Percentiles rank a stretch among this genome's conserved stretches.
These are phyloP conservation scores for Drusus annulatus DNA, from an alignment of 1,140 invertebrate species.

Conservation along the genomic window DNA sequence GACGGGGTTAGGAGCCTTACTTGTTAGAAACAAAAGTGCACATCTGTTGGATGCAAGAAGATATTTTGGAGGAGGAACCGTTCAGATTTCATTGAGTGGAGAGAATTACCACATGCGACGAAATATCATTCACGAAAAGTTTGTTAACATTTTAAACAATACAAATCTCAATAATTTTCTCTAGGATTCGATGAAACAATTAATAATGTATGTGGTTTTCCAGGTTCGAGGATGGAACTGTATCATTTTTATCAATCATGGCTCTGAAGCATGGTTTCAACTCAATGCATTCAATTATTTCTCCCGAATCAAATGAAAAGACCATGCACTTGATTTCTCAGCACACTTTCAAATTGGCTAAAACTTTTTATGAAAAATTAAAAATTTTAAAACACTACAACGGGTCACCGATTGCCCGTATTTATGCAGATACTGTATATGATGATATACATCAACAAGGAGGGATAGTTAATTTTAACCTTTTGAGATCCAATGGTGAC, in stretches of 20 bases:
- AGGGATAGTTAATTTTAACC: constrained; percentile 91
- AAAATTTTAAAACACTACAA: constrained; percentile 81
- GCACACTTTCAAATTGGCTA: constrained; percentile 85
- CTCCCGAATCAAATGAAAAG: constrained; percentile 67
- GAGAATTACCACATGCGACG: constrained; percentile 81
- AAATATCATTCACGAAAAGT: constrained; percentile 80
- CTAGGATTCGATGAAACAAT: no score
- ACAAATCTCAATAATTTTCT: no score
- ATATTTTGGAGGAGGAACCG: constrained; percentile 95
- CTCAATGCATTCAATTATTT: constrained; percentile 74
- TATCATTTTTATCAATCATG: constrained; percentile 89
- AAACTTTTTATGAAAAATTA: constrained; percentile 80
- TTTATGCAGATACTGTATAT: constrained; percentile 85
- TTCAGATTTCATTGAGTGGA: constrained; percentile 83
- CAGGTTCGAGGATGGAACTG: constrained; percentile 96
- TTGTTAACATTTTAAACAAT: constrained; percentile 48
- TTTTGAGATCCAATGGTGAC: constrained; percentile 82
- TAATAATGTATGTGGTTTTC: constrained; percentile 61
- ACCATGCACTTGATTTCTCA: constrained; percentile 79
- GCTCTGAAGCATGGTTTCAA: constrained; percentile 88
- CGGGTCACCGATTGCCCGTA: constrained; percentile 76
- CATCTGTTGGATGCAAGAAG: constrained; percentile 76
- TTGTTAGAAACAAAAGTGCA: constrained; percentile 82
- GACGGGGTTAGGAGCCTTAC: constrained; percentile 91
- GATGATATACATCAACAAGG: constrained; percentile 80